Evolutionary conservation across 2,797 vertebrate species (phyloP).

Genomic region (Coregonus suidteri): DNA sequence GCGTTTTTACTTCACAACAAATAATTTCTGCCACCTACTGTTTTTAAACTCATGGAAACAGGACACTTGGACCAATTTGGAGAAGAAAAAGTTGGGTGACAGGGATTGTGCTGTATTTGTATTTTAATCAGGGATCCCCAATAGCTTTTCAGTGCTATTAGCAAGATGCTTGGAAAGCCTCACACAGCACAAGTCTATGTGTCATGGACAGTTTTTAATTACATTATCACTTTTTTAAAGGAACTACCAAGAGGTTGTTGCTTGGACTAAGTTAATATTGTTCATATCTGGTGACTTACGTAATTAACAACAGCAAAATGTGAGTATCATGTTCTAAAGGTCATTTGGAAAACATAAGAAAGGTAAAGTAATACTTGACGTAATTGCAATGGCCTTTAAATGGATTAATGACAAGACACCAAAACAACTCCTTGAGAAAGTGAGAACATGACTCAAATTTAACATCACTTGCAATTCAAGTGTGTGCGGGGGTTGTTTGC

Average conservation of each 20-base stretch:
- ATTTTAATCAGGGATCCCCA: no score
- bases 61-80: neutral
- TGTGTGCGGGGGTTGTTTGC: conserved; percentile 38
- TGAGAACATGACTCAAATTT: conserved; percentile 63
- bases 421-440: conserved; percentile 33
- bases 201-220: no score
- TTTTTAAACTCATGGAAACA: conserved; percentile 54
- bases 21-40: conserved; percentile 69
- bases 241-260: no score
- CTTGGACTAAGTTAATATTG: no score
- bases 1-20: conserved; percentile 49
- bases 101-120: no score
- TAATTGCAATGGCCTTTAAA: neutral
- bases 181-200: no score
- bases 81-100: neutral
- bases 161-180: no score
- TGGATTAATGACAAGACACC: conserved; percentile 62
- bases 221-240: no score
- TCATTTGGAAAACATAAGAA: neutral
- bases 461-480: conserved; percentile 63
- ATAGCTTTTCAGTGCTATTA: no score
- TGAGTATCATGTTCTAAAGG: neutral
- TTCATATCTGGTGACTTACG: no score
- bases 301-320: no score
- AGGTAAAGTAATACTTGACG: neutral